Base-by-base conservation (phyloP, 2,888 invertebrate species). In the Caenorhabditis sp. region DNA sequence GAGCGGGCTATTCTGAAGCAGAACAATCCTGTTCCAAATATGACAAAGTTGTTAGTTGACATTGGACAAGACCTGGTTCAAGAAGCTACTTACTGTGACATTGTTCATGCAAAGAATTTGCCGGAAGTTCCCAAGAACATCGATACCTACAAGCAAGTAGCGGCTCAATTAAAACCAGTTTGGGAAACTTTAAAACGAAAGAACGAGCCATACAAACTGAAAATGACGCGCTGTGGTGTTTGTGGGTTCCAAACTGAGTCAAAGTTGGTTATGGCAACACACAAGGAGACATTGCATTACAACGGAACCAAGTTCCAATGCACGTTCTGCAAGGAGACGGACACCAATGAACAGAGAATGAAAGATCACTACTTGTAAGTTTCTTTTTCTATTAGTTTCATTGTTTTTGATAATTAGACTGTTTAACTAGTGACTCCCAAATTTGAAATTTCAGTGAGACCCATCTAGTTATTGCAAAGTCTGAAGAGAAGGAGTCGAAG, bases 41-140 rank as follows among this genome's bases (percentile, higher is more conserved):
- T 91, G 91, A 90, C 91, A 4, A 87, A 89, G 56, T 26, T 90
- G 44, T 75, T 92, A 54, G 80, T 89, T 69, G 90, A 91, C 19
- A 91, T 91, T 49, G 91, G 91, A 4, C 91, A 90, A 73, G 91
- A 91, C 72, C 83, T 91, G 31, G 91, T 91, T 0, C 91, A 92
- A 68, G 91, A 91, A 61, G 79, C 89, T 26, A 92, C 91, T 14
- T 91, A 91, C 80, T 89, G 85, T 51, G 91, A 91, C 80, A 92
- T 91, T 80, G 91, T 91, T 4, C 89, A 91, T 73, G 91, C 91
- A 0, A 84, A 88, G 19, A 91, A 91, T 86, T 72, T 91, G 22
- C 91, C 91, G 8, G 91, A 91, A 69, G 82, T 86, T 28, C 91
- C 91, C n/a, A 91, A 90, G 59, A 90, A 90, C 69, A 77, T 91